Base-by-base conservation (phyloP, 92 coral and sea anemone genomes). In the Desmophyllum pertusum region DNA sequence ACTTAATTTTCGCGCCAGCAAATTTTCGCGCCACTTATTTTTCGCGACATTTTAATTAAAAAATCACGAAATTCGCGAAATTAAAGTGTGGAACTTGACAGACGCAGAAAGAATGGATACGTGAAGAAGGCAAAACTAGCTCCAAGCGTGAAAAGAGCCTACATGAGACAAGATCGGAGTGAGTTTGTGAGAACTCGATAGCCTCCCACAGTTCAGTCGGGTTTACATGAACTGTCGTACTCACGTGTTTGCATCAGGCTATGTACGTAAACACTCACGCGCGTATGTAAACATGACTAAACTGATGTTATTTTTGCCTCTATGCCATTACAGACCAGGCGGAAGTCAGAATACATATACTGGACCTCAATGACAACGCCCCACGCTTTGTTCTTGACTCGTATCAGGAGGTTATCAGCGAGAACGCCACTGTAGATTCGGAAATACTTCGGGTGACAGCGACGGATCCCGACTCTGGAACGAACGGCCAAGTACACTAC, bases 391-490 rank as follows among this genome's bases (percentile, higher is more conserved):
- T 78, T 39, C 92, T 90, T 1, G 41, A 75, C 51, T 65, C 75
- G 50, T 94, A 94, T 64, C 86, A 94, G 50, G 81, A 92, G 31
- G 76, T 92, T 40, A 71, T 94, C 63, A 86, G 76, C 85, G 98
- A 92, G 63, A 87, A 94, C 65, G 90, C 91, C 19, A 80, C 98
- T 0, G 81, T 94, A 23, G 95, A 90, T 31, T 65, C 95, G 15
- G 69, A 86, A 9, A 81, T 94, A 40, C 90, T 94, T 61, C 91
- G 93, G 69, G 93, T 94, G 17, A 94, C 92, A 1, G 95, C 95
- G 38, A 92, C 85, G n/a, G 98, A 94, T 46, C 88, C 92, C 66
- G 98, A 94, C 67, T 63, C 87, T 5, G 88, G 89, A 0, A 68
- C 52, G 40, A 89, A 94, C 75, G 48, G 89, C 33, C 63, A 88